Base-by-base conservation (phyloP, 2,888 invertebrate genomes). In the Cephalotes varians region DNA sequence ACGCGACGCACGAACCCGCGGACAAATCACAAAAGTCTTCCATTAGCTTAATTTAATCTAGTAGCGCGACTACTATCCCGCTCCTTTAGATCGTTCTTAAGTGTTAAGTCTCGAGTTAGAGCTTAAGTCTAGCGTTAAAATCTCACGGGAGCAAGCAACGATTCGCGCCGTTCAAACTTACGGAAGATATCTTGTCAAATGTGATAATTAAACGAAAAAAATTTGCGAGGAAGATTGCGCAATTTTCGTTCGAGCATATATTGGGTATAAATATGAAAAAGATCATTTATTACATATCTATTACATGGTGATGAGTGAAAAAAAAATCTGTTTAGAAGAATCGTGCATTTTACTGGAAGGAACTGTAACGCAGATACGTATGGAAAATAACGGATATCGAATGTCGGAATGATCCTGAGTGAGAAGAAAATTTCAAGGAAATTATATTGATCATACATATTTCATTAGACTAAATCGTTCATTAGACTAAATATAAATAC, bases 11-110 rank as follows among this genome's bases (percentile, higher is more conserved):
- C 73, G 31, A 25, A 79, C 74, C 64, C 64, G 49, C 73, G 67
- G 83, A 85, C 69, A 93, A 93, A 94, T 94, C 94, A 94, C 94
- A 92, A 89, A 92, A 93, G 94, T 94, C 94, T 94, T 94, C 94
- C 94, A 93, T 82, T 91, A 89, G 85, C 64, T 65, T 65, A 65
- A 62, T 77, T 58, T 84, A 87, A 73, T 67, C 47, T 56, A 31
- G 21, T 64, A 64, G 21, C 44, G 31, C 34, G 40, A 7, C 31
- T 58, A 25, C 37, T 65, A 69, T 56, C 34, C 28, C 40, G 56
- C 71, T 71, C 37, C 25, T 34, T 21, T 25, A 79, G 21, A 7
- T 71, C 54, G 15, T 76, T 37, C 25, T 34, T 69, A 77, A 44
- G 77, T 31, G 69, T 44, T 77, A 77, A 77, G 65, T 65, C 28